Conservation (phyloP, 2,797 vertebrate genomes). For the Tolypeutes matacus region DNA sequence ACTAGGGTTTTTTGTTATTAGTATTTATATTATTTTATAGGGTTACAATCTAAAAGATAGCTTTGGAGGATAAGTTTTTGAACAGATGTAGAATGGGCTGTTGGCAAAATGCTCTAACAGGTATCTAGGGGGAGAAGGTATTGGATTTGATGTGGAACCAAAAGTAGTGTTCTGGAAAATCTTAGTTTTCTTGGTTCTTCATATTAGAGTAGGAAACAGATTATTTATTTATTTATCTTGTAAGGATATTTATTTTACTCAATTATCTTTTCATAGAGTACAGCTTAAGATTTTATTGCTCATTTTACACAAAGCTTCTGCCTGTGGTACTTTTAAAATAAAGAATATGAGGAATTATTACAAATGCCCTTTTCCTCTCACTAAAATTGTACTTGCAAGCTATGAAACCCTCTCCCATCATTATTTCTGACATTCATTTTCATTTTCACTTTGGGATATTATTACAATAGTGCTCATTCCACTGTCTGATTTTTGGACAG, state of each 20-base stretch:
- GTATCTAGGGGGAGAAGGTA: rapidly evolving
- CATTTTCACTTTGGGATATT: conserved; percentile 70
- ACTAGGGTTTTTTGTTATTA: neutral
- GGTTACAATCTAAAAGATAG: neutral
- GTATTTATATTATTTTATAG: neutral
- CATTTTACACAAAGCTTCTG: conserved; percentile 25
- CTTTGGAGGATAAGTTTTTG: conserved; percentile 1
- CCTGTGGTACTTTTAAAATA: conserved; percentile 40
- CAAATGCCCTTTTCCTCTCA: conserved; percentile 44
- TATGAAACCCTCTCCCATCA: conserved; percentile 52
- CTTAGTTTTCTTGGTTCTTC: neutral
- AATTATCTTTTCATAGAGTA: neutral
- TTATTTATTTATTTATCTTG: neutral
- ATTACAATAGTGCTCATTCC: conserved; percentile 61
- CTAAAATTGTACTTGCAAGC: conserved; percentile 55
- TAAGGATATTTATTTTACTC: neutral
- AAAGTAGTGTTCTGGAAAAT: neutral
- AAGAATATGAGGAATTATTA: conserved; percentile 60
- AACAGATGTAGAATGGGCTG: neutral
- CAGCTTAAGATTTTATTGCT: neutral
- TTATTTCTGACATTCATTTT: conserved; percentile 76
- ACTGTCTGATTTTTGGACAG: conserved; percentile 53
- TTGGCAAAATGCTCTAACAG: neutral
- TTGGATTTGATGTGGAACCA: neutral
- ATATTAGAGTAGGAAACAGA: neutral